Percentiles rank a stretch among this genome's conserved stretches.
phyloP scores from a whole-genome alignment of 2,113 vertebrate genomes.

The Microcebus tavaratra region DNA sequence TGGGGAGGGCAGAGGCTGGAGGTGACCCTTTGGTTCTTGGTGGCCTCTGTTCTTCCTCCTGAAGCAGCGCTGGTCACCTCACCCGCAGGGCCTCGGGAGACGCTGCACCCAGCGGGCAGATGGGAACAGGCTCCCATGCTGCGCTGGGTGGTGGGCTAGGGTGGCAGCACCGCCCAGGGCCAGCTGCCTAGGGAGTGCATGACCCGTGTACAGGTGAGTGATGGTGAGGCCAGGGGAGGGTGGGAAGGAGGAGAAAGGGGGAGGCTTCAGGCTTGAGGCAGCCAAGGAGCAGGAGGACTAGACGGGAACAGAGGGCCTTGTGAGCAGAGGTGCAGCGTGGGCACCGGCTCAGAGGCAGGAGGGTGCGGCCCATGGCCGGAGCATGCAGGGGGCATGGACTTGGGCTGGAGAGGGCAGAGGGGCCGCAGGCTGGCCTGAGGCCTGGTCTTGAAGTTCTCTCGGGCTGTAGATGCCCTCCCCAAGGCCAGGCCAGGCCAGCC shows the following conservation, averaged over 20 bases:
- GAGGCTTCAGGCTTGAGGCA: background rate
- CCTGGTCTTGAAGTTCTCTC: background rate
- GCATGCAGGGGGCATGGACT: background rate
- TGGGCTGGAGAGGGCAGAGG: background rate
- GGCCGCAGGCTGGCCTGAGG: background rate
- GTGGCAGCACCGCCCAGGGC: fast-evolving
- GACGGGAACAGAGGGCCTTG: background rate
- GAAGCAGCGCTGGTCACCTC: background rate
- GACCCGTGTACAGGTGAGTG: fast-evolving
- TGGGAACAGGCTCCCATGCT: background rate
- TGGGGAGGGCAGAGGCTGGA: background rate
- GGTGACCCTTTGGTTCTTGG: background rate
- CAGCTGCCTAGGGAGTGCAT: fast-evolving
- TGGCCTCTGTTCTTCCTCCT: background rate
- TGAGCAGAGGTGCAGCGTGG: background rate
- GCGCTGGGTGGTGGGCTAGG: background rate
- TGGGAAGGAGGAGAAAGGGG: too few relatives aligned
- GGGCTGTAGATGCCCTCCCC: background rate
- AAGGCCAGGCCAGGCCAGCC: background rate
- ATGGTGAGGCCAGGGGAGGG: background rate
- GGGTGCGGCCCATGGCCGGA: background rate
- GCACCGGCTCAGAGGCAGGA: background rate
- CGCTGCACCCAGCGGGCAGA: fast-evolving
- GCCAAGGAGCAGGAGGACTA: background rate
- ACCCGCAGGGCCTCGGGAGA: background rate